Conservation (phyloP, 2,888 invertebrate species). For the Synanthedon vespiformis region DNA sequence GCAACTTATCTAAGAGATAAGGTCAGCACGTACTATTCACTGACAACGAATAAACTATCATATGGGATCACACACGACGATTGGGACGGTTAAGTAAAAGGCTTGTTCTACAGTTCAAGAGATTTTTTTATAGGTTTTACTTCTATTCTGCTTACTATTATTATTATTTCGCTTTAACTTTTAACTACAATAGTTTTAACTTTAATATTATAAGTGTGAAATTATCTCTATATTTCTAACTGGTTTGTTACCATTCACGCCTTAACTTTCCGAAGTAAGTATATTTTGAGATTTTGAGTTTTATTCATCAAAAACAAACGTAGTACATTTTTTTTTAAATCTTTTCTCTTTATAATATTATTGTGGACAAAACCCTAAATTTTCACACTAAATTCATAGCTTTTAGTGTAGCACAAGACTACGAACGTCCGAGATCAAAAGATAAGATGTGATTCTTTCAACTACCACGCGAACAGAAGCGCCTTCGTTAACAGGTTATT, state of each 20-base stretch:
- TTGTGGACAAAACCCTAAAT: too few relatives aligned
- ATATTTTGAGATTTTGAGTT: too few relatives aligned
- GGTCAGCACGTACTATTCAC: slow-evolving; percentile 4
- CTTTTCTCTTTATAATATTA: too few relatives aligned
- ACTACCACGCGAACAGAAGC: slow-evolving; percentile 5
- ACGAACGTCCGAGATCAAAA: slow-evolving; percentile 9
- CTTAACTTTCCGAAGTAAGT: too few relatives aligned
- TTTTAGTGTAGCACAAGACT: neutral
- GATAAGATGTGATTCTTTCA: slow-evolving; percentile 15
- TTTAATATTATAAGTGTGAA: too few relatives aligned
- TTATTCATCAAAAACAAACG: too few relatives aligned
- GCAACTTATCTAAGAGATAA: slow-evolving; percentile 8
- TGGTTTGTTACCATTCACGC: too few relatives aligned
- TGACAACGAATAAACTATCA: slow-evolving; percentile 8
- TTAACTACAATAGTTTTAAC: too few relatives aligned
- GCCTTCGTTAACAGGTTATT: slow-evolving; percentile 9
- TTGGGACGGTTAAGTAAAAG: slow-evolving; percentile 2
- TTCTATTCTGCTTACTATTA: too few relatives aligned
- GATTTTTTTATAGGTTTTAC: neutral
- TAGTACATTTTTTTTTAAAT: too few relatives aligned
- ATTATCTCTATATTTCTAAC: too few relatives aligned
- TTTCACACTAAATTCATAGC: neutral
- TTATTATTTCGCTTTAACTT: too few relatives aligned
- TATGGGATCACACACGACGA: slow-evolving; percentile 37
- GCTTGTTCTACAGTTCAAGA: neutral